phyloP scores from a whole-genome alignment of 2,797 vertebrate species.

The Rhyacichthys aspro region DNA sequence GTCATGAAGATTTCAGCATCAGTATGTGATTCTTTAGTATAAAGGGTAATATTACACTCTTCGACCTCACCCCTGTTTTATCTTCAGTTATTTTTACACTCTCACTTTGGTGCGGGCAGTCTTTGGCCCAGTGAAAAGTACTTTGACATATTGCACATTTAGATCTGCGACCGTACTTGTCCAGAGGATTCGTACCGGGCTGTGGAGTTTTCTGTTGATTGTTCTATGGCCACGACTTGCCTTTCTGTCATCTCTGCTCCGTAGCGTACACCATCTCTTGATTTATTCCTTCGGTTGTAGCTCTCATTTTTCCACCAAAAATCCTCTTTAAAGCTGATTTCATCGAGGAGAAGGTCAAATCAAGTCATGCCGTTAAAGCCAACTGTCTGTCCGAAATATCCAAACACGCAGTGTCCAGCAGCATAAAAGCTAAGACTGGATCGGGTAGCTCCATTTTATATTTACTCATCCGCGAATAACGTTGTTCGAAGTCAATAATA shows the following conservation, averaged over 20 bases:
- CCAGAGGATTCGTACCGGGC: too few species aligned
- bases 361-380: constrained; percentile 16
- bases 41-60: background rate
- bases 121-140: background rate
- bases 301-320: constrained; percentile 6
- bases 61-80: background rate
- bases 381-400: constrained; percentile 11
- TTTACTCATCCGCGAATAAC: background rate
- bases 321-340: constrained; percentile 24
- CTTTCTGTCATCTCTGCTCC: background rate
- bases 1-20: constrained; percentile 33
- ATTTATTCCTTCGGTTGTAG: too few species aligned
- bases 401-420: constrained; percentile 19
- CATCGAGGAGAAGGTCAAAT: constrained; percentile 18
- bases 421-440: constrained; percentile 27
- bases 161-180: too few species aligned
- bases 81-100: background rate
- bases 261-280: constrained; percentile 9
- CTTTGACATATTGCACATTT: too few species aligned
- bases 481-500: background rate
- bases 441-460: constrained; percentile 24
- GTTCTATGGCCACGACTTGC: background rate
- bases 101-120: background rate
- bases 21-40: constrained; percentile 12
- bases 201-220: background rate